These are phyloP conservation scores for Crenuchus spilurus DNA, from an alignment of 2,797 vertebrate species.

Conservation along the genomic window DNA sequence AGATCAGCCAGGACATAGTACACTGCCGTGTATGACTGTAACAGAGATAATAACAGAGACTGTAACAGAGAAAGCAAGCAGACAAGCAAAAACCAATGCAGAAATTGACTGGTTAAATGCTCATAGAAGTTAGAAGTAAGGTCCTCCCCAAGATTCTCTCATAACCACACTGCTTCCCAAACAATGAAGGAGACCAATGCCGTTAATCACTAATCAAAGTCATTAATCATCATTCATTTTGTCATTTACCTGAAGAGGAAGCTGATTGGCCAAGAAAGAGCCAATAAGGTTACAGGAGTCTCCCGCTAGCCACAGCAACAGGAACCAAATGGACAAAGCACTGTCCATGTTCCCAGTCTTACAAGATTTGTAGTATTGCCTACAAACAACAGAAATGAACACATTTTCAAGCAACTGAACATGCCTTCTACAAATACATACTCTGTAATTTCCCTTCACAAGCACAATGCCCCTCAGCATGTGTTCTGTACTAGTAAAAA, in stretches of 20 bases:
- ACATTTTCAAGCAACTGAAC: neutral
- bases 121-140: neutral
- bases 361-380: constrained; percentile 91
- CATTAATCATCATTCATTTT: neutral
- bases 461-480: too few relatives aligned
- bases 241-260: constrained; percentile 89
- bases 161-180: too few relatives aligned
- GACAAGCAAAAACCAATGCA: neutral
- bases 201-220: too few relatives aligned
- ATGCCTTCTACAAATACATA: neutral
- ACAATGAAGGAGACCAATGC: too few relatives aligned
- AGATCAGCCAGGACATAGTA: constrained; percentile 92
- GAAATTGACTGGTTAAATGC: neutral
- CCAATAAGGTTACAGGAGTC: constrained; percentile 93
- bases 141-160: neutral
- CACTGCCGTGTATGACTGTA: constrained; percentile 89
- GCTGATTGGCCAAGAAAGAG: constrained; percentile 90
- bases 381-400: constrained; percentile 56
- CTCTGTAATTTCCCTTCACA: neutral
- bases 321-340: constrained; percentile 93
- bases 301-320: constrained; percentile 91
- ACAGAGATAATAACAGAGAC: constrained; percentile 33
- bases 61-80: neutral
- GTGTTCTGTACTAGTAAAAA: too few relatives aligned
- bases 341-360: constrained; percentile 90